Evolutionary conservation across 2,888 invertebrate genomes (phyloP).

Genomic region (Idaea biselata): DNA sequence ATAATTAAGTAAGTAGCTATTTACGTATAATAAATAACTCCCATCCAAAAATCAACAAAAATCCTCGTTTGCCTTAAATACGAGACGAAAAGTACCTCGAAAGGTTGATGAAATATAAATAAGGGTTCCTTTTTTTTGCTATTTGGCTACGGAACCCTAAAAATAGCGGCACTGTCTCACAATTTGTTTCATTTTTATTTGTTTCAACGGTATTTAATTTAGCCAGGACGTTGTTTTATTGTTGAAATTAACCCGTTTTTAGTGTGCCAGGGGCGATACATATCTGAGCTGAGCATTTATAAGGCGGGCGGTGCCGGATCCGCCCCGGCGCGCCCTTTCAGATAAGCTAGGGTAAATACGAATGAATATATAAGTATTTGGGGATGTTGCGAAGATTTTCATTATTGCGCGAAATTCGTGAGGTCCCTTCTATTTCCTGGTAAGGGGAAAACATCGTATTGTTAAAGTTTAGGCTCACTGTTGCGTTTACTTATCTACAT

Average conservation of each 20-base stretch:
- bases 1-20: not conserved
- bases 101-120: not conserved
- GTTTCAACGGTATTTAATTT: conserved; percentile 51
- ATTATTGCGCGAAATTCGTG: not conserved
- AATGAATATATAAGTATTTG: conserved; percentile 6
- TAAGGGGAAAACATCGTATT: not conserved
- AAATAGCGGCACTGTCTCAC: not conserved
- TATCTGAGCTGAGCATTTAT: conserved; percentile 54
- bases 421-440: not conserved
- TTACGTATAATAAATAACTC: not conserved
- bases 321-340: conserved; percentile 30
- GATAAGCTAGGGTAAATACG: conserved; percentile 27
- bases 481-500: not conserved
- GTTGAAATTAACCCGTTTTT: conserved; percentile 70
- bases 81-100: not conserved
- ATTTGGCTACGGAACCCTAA: too few species aligned
- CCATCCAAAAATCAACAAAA: not conserved
- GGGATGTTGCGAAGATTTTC: not conserved
- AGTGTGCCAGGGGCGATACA: conserved; percentile 52
- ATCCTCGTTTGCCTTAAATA: not conserved
- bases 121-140: too few species aligned
- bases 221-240: conserved; percentile 54
- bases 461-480: not conserved
- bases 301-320: conserved; percentile 43
- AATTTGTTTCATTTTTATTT: conserved; percentile 4